Conservation (phyloP, 2,888 invertebrate species). For the Isotomurus palustris region DNA sequence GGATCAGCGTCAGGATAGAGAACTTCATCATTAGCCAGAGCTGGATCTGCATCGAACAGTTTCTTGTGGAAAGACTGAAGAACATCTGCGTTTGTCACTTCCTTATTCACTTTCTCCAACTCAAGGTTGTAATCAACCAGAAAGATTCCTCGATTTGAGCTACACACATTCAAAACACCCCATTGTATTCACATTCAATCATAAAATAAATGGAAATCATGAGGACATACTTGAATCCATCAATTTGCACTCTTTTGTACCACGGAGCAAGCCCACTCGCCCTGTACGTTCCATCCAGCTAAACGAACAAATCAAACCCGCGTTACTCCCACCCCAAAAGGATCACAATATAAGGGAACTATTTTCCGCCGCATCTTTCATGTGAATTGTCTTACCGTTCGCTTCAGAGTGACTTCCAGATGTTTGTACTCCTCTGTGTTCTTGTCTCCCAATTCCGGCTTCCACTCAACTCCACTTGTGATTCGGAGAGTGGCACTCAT, state of each 20-base stretch:
- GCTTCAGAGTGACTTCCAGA: slow-evolving; percentile 53
- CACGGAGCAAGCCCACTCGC: slow-evolving; percentile 70
- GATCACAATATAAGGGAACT: too few relatives aligned
- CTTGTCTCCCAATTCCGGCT: slow-evolving; percentile 77
- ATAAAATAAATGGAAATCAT: background rate
- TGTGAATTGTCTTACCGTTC: slow-evolving; percentile 32
- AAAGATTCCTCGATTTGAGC: slow-evolving; percentile 71
- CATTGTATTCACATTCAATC: background rate
- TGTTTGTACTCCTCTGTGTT: slow-evolving; percentile 83
- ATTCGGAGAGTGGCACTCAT: slow-evolving; percentile 81
- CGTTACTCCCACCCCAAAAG: too few relatives aligned
- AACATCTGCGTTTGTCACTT: slow-evolving; percentile 66
- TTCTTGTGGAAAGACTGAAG: slow-evolving; percentile 64
- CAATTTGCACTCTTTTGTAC: slow-evolving; percentile 80
- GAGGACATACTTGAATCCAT: slow-evolving; percentile 64
- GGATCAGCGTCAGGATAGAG: slow-evolving; percentile 52
- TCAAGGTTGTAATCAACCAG: slow-evolving; percentile 84
- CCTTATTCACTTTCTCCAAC: slow-evolving; percentile 66
- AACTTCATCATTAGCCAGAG: slow-evolving; percentile 30
- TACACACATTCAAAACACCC: background rate
- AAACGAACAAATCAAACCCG: slow-evolving; percentile 48
- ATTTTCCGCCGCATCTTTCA: too few relatives aligned
- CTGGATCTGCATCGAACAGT: slow-evolving; percentile 47
- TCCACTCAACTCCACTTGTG: slow-evolving; percentile 75
- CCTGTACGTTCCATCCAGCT: slow-evolving; percentile 79